Percentiles rank a stretch among this genome's conserved stretches.
These are phyloP conservation scores for Hyperoodon ampullatus DNA, from an alignment of 2,113 vertebrate species.

Conservation along the genomic window DNA sequence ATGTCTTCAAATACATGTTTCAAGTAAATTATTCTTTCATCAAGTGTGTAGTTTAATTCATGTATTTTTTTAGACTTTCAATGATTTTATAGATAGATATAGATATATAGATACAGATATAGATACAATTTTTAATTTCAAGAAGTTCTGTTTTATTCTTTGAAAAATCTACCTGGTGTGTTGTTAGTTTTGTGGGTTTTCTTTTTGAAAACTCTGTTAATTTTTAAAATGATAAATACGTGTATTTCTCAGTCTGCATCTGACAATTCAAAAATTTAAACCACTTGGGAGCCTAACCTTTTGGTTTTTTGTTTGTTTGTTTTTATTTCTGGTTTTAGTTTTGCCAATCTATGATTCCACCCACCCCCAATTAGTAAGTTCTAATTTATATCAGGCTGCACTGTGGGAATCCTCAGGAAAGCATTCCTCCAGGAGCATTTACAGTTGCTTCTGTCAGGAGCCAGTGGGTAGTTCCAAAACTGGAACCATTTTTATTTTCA, in stretches of 20 bases:
- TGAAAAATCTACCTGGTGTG: background rate
- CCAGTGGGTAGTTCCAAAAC: background rate
- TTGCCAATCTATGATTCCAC: background rate
- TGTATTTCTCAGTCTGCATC: background rate
- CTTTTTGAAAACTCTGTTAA: background rate
- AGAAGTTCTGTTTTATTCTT: background rate
- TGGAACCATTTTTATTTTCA: background rate
- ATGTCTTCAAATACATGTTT: background rate
- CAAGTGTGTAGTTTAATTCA: background rate
- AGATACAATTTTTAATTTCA: background rate
- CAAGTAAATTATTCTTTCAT: background rate
- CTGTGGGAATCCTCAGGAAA: background rate
- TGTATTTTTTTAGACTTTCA: background rate
- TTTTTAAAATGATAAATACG: background rate
- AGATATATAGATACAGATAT: background rate
- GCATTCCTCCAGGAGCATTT: background rate
- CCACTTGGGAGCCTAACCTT: background rate
- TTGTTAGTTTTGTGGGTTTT: background rate
- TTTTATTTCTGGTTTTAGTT: background rate
- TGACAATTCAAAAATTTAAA: slow-evolving; percentile 26
- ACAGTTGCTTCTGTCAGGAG: background rate
- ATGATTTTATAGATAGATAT: background rate
- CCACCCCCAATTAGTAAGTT: background rate
- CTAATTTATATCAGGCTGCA: background rate
- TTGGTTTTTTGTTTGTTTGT: background rate